A percentile compares a stretch with the other conserved stretches of the same genome.
Conservation (phyloP, 2,797 vertebrate species). For the Cyclura pinguis region DNA sequence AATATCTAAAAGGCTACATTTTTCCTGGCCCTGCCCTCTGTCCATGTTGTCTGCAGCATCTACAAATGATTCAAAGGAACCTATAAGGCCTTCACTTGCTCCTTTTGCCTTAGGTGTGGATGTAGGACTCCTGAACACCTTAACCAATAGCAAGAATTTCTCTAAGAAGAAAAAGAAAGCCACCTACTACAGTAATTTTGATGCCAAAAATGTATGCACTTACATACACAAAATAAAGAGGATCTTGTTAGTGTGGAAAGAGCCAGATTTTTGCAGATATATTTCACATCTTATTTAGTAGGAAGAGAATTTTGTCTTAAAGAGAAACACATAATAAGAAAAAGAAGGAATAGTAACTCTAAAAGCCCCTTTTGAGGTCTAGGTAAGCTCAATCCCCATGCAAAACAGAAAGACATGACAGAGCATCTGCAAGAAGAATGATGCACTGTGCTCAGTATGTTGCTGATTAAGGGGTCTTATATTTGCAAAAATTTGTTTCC, state of each 20-base stretch:
- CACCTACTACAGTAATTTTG: neutral
- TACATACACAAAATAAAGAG: conserved; percentile 29
- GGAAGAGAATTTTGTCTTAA: neutral
- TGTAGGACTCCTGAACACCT: neutral
- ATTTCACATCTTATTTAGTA: conserved; percentile 17
- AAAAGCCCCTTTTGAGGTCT: neutral
- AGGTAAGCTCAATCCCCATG: neutral
- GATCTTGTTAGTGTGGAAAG: conserved; percentile 21
- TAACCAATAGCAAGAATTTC: neutral
- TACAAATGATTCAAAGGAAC: neutral
- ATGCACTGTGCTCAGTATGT: neutral
- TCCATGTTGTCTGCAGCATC: neutral
- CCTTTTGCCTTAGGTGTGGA: neutral
- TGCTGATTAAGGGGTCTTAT: neutral
- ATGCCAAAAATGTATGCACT: neutral
- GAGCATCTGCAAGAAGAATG: neutral
- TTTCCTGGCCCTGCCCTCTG: too few species aligned
- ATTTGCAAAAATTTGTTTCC: neutral
- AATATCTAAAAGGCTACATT: neutral
- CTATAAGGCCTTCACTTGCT: neutral
- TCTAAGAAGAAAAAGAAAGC: neutral
- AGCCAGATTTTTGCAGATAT: conserved; percentile 44
- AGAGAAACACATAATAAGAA: neutral
- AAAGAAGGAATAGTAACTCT: neutral
- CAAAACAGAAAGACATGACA: neutral